Evolutionary conservation across 2,888 invertebrate species (phyloP).

Genomic region (Cacoxenus indagator): DNA sequence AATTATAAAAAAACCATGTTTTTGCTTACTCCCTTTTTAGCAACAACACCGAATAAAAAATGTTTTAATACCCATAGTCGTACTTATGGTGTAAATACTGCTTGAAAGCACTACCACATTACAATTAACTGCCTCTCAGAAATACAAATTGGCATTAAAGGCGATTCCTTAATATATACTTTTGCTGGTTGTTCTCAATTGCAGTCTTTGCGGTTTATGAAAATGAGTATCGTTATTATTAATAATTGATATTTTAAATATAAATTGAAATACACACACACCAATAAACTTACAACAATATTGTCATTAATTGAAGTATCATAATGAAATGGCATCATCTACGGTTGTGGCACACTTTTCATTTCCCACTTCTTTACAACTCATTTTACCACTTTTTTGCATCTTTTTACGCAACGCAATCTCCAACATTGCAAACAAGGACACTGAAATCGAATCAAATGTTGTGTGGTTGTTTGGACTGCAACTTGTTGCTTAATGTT

Average conservation of each 20-base stretch:
- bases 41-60: neutral
- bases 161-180: slow-evolving; percentile 6
- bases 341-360: neutral
- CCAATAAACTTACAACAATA: slow-evolving; percentile 3
- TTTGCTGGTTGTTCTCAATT: neutral
- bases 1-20: neutral
- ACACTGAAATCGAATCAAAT: neutral
- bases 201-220: slow-evolving; percentile 43
- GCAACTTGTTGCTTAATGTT: slow-evolving; percentile 45
- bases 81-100: neutral
- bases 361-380: neutral
- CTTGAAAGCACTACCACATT: neutral
- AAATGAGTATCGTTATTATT: slow-evolving; percentile 43
- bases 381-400: no score
- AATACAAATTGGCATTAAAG: slow-evolving; percentile 43
- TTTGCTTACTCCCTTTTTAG: neutral
- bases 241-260: slow-evolving; percentile 60
- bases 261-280: slow-evolving; percentile 36
- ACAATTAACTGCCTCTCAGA: neutral
- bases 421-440: neutral
- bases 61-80: no score
- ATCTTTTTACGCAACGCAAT: slow-evolving; percentile 2
- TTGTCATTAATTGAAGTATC: slow-evolving; percentile 54
- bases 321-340: slow-evolving; percentile 19
- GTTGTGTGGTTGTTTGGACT: neutral